A percentile compares a stretch with the other conserved stretches of the same genome.
Conservation (phyloP, 2,888 invertebrate species). For the Drosophila histrio region DNA sequence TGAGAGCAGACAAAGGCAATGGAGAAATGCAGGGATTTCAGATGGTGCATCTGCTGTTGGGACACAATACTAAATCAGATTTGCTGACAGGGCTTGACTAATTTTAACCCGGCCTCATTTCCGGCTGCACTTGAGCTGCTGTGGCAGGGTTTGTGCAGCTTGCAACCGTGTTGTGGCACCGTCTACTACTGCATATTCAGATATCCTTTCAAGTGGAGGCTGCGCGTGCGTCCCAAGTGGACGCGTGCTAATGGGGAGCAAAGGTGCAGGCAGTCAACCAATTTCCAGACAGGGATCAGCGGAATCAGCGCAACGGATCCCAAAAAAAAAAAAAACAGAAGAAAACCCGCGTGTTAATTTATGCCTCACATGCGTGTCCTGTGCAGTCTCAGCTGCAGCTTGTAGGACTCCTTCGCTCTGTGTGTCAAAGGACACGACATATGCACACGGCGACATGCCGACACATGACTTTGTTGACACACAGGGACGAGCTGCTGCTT, state of each 20-base stretch:
- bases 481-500: constrained; percentile 28
- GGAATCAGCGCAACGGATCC: constrained; percentile 47
- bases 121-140: constrained; percentile 59
- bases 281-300: constrained; percentile 38
- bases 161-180: constrained; percentile 29
- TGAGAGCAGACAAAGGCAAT: constrained; percentile 32
- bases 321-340: constrained; percentile 2
- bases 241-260: constrained; percentile 79
- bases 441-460: constrained; percentile 72
- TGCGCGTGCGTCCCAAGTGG: constrained; percentile 73
- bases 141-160: constrained; percentile 59
- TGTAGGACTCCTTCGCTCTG: constrained; percentile 15
- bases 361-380: constrained; percentile 65
- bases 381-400: constrained; percentile 67
- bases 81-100: constrained; percentile 81
- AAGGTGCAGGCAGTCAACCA: constrained; percentile 68
- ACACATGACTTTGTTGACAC: constrained; percentile 81
- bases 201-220: constrained; percentile 46
- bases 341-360: constrained; percentile 58
- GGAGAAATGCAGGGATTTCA: constrained; percentile 8
- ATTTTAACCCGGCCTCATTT: constrained; percentile 75
- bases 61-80: constrained; percentile 78
- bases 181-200: constrained; percentile 13
- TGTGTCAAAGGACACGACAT: constrained; percentile 73
- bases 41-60: constrained; percentile 64